Percentiles rank a stretch among this genome's conserved stretches.
Conservation (phyloP, 64 coral and sea anemone genomes). For the Pocillopora damicornis region DNA sequence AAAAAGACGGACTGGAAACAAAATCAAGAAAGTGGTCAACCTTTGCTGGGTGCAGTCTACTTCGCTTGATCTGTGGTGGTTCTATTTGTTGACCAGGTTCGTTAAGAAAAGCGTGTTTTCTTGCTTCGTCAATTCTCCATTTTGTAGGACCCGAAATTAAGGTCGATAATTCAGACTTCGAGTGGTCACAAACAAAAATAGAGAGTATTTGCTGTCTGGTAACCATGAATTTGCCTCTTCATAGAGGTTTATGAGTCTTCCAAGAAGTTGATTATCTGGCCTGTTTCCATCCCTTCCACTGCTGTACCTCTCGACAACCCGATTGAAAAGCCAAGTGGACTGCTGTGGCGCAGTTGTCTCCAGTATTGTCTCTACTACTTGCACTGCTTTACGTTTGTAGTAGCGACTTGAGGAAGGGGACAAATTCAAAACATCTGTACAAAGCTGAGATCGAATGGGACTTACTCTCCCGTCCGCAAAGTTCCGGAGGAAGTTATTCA, state of each 20-base stretch:
- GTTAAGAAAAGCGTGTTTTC: too few species aligned
- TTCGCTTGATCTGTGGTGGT: too few species aligned
- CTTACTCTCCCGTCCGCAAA: too few species aligned
- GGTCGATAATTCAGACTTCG: slow-evolving; percentile 7
- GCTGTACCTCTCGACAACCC: neutral
- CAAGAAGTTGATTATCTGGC: too few species aligned
- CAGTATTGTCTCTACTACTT: slow-evolving; percentile 6
- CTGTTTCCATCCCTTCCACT: too few species aligned
- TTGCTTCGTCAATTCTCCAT: slow-evolving; percentile 43
- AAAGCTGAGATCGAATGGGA: too few species aligned
- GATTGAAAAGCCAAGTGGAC: slow-evolving; percentile 27
- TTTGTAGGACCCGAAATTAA: slow-evolving; percentile 32
- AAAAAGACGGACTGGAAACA: slow-evolving; percentile 26
- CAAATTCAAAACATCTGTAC: too few species aligned
- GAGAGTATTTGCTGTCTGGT: slow-evolving; percentile 33
- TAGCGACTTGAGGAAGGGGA: too few species aligned
- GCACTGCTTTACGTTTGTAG: too few species aligned
- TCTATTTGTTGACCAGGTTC: too few species aligned
- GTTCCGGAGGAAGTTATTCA: slow-evolving; percentile 17
- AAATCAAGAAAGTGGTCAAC: slow-evolving; percentile 55
- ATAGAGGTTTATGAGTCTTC: slow-evolving; percentile 23
- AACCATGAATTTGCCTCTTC: slow-evolving; percentile 35
- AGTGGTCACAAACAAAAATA: too few species aligned
- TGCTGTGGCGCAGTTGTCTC: slow-evolving; percentile 36
- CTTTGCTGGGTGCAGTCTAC: slow-evolving; percentile 16